Evolutionary conservation across 1,140 invertebrate species (phyloP), one percentile per base, ranked within the genome.

Genomic region (Lutraria rhynchaena): DNA sequence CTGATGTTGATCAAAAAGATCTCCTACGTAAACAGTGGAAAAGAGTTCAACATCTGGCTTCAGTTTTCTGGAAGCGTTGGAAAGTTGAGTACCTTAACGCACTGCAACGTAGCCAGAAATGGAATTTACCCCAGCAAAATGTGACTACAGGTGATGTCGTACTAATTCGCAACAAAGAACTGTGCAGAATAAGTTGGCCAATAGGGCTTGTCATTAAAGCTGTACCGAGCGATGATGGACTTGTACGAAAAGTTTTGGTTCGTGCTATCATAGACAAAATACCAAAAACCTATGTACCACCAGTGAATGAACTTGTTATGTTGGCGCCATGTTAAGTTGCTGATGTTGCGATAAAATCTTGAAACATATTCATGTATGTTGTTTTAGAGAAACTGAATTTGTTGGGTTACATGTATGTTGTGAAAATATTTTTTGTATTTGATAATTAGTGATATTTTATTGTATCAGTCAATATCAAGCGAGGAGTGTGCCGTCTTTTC

Each of bases 31-130:
- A n/a, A n/a, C n/a, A n/a, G n/a, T n/a, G n/a, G 71, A 44, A 53
- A 46, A 65, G 53, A 35, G 63, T 82, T 9, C 60, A 82, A 35
- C 69, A 13, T 41, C 37, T 81, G 29, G 70, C 69, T 24, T 57
- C 53, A 3, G 37, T 55, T 4, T 73, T 63, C 60, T 74, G 80
- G 80, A 27, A 24, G 22, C 17, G 33, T 0, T 81, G 80, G 57
- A 29, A 37, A 24, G 31, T 19, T 15, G 69, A 74, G 33, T 81
- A 31, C 15, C 46, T 81, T 22, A 57, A 81, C 17, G 35, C 65
- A 5, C 22, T 81, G 11, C 69, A 81, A 27, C 3, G 2, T 5
- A 4, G 77, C 13, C 3, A 11, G 1, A 74, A 65, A 29, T 74
- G 80, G 80, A 4, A 41, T 29, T 29, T 27, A 2, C 31, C 19